Percentiles rank a stretch among this genome's conserved stretches.
phyloP scores from a whole-genome alignment of 2,888 invertebrate genomes.

The Nomada flava region DNA sequence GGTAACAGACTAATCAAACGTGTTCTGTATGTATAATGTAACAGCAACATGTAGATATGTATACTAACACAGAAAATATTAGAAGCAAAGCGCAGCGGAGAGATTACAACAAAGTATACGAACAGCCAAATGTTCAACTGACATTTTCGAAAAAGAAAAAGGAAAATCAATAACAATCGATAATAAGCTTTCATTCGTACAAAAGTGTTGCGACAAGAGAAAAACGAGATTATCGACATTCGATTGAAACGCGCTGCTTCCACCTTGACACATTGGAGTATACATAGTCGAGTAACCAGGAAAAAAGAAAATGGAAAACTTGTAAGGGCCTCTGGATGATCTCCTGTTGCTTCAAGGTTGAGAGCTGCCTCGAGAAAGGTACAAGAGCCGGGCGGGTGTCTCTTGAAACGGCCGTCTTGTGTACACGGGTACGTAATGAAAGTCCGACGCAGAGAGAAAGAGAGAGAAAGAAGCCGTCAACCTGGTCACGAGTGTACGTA shows the following conservation, averaged over 20 bases:
- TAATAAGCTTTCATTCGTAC: too few relatives aligned
- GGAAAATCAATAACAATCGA: too few relatives aligned
- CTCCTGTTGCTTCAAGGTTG: constrained; percentile 59
- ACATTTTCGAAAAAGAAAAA: too few relatives aligned
- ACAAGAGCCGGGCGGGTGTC: constrained; percentile 42
- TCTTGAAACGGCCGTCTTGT: constrained; percentile 46
- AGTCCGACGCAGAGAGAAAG: constrained; percentile 1
- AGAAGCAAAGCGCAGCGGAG: not conserved
- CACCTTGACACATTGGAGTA: too few relatives aligned
- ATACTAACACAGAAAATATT: not conserved
- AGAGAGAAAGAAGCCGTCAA: constrained; percentile 16
- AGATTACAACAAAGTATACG: too few relatives aligned
- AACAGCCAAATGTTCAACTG: too few relatives aligned
- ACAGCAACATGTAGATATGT: not conserved
- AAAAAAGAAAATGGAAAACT: constrained; percentile 19
- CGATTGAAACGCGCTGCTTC: too few relatives aligned
- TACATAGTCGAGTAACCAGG: too few relatives aligned
- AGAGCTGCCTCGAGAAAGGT: constrained; percentile 37
- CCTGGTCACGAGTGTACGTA: constrained; percentile 6
- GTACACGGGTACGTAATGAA: not conserved
- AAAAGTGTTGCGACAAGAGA: too few relatives aligned
- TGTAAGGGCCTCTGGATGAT: constrained; percentile 43
- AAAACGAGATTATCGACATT: not conserved
- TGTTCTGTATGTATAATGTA: not conserved
- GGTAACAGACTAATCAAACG: not conserved